Evolutionary conservation across 2,888 invertebrate species (phyloP).

Genomic region (Sepiola atlantica): DNA sequence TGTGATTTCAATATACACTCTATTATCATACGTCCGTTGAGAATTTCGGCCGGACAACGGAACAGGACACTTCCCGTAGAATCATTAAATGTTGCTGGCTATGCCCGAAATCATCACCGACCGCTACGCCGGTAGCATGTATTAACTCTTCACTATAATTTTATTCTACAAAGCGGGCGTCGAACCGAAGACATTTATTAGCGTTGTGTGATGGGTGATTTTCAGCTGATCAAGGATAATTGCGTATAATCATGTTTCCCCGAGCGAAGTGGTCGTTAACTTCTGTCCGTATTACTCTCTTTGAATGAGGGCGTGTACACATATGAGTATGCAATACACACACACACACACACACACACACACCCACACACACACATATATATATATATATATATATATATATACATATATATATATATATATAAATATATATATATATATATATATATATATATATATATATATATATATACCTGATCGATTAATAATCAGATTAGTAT

Average conservation of each 20-base stretch:
- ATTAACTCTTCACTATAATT: conserved; percentile 2
- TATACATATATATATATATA: neutral
- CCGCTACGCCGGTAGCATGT: neutral
- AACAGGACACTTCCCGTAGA: neutral
- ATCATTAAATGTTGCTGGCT: neutral
- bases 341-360: neutral
- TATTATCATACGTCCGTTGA: neutral
- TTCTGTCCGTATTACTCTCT: neutral
- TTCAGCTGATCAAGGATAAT: neutral
- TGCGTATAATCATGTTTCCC: neutral
- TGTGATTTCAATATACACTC: neutral
- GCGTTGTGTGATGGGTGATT: neutral
- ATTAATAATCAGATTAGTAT: too few species aligned
- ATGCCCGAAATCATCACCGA: neutral
- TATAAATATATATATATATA: neutral
- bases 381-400: neutral
- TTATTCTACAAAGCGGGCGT: neutral
- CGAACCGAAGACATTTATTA: neutral
- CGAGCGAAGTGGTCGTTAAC: neutral
- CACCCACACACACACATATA: neutral
- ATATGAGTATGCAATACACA: neutral
- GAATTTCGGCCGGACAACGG: neutral
- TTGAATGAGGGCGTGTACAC: neutral
- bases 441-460: neutral
- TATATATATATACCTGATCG: too few species aligned